A percentile compares a stretch with the other conserved stretches of the same genome.
These are phyloP conservation scores for Brachionus asplanchnoidis DNA, from an alignment of 1,140 invertebrate genomes.

Conservation along the genomic window DNA sequence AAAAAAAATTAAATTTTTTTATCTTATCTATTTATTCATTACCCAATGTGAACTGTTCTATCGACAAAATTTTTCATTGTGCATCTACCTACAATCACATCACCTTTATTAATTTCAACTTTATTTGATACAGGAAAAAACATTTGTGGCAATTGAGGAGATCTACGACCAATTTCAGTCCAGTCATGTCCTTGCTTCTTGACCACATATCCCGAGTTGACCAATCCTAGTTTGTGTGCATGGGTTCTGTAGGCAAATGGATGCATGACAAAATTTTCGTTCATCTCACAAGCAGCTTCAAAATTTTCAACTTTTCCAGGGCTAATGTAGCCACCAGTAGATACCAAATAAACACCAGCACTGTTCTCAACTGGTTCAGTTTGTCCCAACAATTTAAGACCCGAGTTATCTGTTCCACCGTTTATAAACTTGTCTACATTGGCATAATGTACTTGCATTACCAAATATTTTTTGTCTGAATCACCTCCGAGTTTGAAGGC, in stretches of 20 bases:
- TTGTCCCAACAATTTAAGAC: constrained; percentile 3
- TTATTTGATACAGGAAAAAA: constrained; percentile 15
- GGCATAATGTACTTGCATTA: constrained; percentile 87
- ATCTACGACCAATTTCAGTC: constrained; percentile 55
- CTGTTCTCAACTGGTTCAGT: background rate
- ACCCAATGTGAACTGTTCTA: constrained; percentile 32
- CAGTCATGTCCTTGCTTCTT: constrained; percentile 48
- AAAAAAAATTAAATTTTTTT: background rate
- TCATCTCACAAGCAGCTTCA: constrained; percentile 50
- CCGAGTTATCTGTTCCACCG: constrained; percentile 28
- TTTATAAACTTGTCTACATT: constrained; percentile 59
- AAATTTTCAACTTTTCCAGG: constrained; percentile 59
- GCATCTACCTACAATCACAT: constrained; percentile 40
- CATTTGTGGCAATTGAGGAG: constrained; percentile 55
- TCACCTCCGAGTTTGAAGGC: constrained; percentile 62
- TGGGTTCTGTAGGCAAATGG: constrained; percentile 57
- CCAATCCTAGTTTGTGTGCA: constrained; percentile 52
- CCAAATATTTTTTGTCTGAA: constrained; percentile 60
- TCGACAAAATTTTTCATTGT: constrained; percentile 42
- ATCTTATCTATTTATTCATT: background rate
- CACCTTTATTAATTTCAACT: constrained; percentile 40
- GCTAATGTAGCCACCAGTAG: constrained; percentile 72
- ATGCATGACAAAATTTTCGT: constrained; percentile 47
- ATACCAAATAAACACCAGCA: constrained; percentile 81
- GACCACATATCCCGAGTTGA: constrained; percentile 52